Conservation (phyloP, 2,113 vertebrate genomes). For the Chauna torquata region DNA sequence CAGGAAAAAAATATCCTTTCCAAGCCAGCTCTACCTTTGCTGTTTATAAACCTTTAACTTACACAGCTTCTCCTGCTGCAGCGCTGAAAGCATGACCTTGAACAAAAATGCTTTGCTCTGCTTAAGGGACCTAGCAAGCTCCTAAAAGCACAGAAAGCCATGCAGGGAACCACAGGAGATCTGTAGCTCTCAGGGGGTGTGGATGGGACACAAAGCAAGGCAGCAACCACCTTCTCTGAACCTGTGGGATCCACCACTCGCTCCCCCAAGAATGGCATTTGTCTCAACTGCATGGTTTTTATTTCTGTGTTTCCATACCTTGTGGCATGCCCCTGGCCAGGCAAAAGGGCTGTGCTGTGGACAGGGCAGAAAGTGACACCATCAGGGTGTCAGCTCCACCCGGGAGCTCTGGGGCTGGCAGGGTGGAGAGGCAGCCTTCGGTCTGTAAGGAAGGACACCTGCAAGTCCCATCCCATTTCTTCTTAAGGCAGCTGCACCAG, state of each 20-base stretch:
- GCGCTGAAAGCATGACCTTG: neutral
- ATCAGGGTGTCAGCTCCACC: neutral
- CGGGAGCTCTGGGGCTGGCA: neutral
- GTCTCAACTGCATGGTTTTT: neutral
- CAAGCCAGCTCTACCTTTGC: neutral
- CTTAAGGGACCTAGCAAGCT: neutral
- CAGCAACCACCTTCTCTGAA: neutral
- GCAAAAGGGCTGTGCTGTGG: neutral
- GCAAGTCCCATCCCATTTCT: neutral
- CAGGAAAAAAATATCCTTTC: neutral
- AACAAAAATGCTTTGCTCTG: neutral
- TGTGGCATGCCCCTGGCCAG: neutral
- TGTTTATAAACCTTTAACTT: constrained; percentile 27
- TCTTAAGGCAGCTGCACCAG: neutral
- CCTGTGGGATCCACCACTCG: rapidly evolving
- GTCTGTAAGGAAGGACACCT: neutral
- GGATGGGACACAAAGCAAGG: neutral
- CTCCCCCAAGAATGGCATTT: neutral
- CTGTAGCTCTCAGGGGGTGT: neutral
- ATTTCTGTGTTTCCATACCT: neutral
- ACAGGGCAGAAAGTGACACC: neutral
- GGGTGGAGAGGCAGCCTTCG: neutral
- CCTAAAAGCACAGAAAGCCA: neutral
- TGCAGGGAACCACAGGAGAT: neutral
- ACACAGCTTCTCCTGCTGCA: neutral